Conservation (phyloP, 2,888 invertebrate species). For the Neoitamus cyanurus region DNA sequence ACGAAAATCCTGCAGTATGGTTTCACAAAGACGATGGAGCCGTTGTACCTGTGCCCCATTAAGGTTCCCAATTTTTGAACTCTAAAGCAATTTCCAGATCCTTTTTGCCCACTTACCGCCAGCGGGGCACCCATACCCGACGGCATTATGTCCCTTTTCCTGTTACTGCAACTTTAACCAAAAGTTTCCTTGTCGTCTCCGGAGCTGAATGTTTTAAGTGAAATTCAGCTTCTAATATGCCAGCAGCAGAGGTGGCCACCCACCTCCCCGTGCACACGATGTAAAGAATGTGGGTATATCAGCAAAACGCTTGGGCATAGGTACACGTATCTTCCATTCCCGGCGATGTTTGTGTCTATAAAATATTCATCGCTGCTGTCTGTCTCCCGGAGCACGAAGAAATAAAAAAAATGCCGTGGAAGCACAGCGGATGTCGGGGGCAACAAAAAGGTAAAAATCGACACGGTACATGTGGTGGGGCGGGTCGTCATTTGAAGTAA, state of each 20-base stretch:
- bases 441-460: neutral
- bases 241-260: neutral
- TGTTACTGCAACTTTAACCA: conserved; percentile 1
- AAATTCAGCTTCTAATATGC: neutral
- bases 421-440: neutral
- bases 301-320: neutral
- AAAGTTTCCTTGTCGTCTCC: neutral
- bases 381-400: neutral
- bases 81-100: neutral
- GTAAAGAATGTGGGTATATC: neutral
- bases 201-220: neutral
- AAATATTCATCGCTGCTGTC: neutral
- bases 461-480: neutral
- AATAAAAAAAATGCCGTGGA: neutral
- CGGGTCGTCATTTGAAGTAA: neutral
- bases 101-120: neutral
- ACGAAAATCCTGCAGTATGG: neutral
- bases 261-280: neutral
- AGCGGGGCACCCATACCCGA: neutral
- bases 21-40: neutral
- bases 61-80: neutral
- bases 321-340: neutral
- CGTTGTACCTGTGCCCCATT: neutral
- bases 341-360: neutral
- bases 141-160: neutral